phyloP scores from a whole-genome alignment of 2,888 invertebrate species.

The Cataglyphis livida region DNA sequence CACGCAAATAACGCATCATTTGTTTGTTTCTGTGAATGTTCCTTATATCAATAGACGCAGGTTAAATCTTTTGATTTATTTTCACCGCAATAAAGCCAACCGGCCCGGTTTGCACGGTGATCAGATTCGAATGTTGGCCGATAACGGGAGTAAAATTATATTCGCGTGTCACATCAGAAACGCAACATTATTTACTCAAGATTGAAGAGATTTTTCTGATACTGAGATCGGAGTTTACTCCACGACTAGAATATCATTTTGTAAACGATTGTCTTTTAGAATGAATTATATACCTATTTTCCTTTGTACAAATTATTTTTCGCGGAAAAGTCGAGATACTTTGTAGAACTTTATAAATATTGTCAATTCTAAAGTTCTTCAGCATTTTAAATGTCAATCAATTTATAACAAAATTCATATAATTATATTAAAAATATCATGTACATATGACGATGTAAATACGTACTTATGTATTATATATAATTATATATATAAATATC shows the following conservation, averaged over 20 bases:
- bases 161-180: neutral
- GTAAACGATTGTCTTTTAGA: neutral
- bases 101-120: neutral
- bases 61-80: neutral
- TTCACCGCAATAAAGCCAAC: neutral
- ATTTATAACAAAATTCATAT: constrained; percentile 6
- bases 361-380: neutral
- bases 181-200: constrained; percentile 5
- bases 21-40: constrained; percentile 2
- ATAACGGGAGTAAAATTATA: neutral
- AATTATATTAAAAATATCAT: constrained; percentile 17
- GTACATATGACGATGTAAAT: constrained; percentile 15
- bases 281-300: neutral
- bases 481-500: neutral
- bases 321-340: neutral
- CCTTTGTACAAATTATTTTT: neutral
- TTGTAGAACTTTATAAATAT: neutral
- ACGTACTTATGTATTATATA: constrained; percentile 10
- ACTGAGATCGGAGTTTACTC: neutral
- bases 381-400: neutral
- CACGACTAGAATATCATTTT: neutral
- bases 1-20: neutral
- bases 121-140: neutral
- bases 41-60: neutral
- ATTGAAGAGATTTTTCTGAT: neutral